These are phyloP conservation scores for Araneus ventricosus DNA, from an alignment of 1,140 invertebrate species.

Conservation along the genomic window DNA sequence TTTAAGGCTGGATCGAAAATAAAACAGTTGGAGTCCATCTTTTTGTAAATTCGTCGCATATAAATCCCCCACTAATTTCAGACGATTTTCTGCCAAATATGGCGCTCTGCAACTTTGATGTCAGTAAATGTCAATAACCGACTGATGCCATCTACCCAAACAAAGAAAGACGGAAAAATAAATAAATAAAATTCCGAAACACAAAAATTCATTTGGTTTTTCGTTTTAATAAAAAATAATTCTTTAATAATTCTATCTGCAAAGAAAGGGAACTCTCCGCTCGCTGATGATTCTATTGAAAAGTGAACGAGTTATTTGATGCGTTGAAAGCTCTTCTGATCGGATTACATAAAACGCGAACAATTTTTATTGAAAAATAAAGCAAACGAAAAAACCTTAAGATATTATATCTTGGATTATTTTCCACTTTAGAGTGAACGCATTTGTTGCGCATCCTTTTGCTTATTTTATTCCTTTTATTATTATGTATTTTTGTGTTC, in stretches of 20 bases:
- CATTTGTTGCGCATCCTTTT: too few relatives aligned
- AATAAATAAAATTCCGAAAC: neutral
- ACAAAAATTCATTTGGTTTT: neutral
- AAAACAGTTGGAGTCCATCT: neutral
- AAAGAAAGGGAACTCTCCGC: neutral
- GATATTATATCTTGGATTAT: neutral
- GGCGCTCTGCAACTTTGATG: neutral
- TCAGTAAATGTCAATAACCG: neutral
- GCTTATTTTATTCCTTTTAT: too few relatives aligned
- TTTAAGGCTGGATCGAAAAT: neutral
- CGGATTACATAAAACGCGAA: slow-evolving; percentile 7
- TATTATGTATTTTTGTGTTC: too few relatives aligned
- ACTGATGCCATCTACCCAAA: neutral
- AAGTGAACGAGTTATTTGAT: neutral
- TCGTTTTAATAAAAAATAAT: too few relatives aligned
- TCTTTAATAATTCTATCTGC: neutral
- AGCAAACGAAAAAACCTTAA: neutral
- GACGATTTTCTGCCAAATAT: neutral
- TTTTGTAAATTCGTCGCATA: neutral
- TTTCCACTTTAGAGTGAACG: neutral
- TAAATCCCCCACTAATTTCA: neutral
- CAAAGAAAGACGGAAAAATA: neutral
- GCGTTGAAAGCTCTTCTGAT: neutral
- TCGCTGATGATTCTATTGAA: neutral
- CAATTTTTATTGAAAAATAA: neutral